Conservation (phyloP, 2,888 invertebrate species). For the Merodon equestris region DNA sequence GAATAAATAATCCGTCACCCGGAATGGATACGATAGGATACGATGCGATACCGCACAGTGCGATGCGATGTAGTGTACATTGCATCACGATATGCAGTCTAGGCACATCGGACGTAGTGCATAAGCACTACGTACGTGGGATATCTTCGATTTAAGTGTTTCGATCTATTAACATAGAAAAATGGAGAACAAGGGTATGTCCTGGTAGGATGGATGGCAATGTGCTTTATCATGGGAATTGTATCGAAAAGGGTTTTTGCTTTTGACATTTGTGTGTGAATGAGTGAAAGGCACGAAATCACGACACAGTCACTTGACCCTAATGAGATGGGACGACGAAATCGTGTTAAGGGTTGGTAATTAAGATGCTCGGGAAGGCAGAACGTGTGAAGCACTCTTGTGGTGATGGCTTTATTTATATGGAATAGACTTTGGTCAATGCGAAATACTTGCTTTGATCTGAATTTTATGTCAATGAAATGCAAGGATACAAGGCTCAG, state of each 20-base stretch:
- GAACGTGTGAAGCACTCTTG: too few relatives aligned
- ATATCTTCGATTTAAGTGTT: constrained; percentile 41
- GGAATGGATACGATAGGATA: constrained; percentile 38
- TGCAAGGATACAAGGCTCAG: too few relatives aligned
- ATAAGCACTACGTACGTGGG: too few relatives aligned
- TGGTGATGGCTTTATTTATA: too few relatives aligned
- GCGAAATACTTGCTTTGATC: too few relatives aligned
- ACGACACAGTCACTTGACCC: too few relatives aligned
- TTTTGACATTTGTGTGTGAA: too few relatives aligned
- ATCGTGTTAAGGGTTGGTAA: not conserved
- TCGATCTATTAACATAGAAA: constrained; percentile 56
- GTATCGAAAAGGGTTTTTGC: too few relatives aligned
- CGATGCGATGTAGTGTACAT: not conserved
- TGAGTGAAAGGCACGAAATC: too few relatives aligned
- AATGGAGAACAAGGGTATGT: constrained; percentile 52
- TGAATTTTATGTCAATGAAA: too few relatives aligned
- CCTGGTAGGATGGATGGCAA: constrained; percentile 11
- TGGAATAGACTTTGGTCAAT: too few relatives aligned
- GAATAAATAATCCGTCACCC: constrained; percentile 65
- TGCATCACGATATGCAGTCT: constrained; percentile 10
- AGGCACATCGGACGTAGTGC: not conserved
- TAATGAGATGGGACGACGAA: constrained; percentile 4
- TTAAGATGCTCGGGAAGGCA: constrained; percentile 2
- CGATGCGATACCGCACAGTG: not conserved
- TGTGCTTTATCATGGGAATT: too few relatives aligned